phyloP scores from a whole-genome alignment of 2,888 invertebrate genomes.

The Petrolisthes cinctipes region DNA sequence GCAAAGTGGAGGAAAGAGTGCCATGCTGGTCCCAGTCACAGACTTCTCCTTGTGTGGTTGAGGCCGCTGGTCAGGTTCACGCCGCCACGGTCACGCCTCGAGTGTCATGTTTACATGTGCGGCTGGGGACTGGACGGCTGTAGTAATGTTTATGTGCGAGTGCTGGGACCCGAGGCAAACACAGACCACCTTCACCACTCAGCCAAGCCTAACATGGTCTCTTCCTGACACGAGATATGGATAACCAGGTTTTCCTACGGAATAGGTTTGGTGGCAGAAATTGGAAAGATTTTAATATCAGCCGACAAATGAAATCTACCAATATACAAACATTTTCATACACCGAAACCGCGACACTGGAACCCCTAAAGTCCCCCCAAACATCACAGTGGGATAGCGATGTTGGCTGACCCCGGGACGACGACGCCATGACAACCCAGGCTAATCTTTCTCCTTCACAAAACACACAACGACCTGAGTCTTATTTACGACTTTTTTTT shows the following conservation, averaged over 20 bases:
- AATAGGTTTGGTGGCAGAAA: too few species aligned
- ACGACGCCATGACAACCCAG: slow-evolving; percentile 5
- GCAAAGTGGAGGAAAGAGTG: slow-evolving; percentile 20
- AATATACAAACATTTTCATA: too few species aligned
- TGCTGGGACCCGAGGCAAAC: slow-evolving; percentile 16
- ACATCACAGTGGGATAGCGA: too few species aligned
- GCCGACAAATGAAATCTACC: too few species aligned
- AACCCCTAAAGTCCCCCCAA: too few species aligned
- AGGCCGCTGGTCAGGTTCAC: slow-evolving; percentile 34
- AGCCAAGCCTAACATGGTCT: too few species aligned
- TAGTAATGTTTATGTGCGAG: not conserved
- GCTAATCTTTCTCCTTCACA: slow-evolving; percentile 39
- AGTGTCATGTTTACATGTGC: slow-evolving; percentile 16
- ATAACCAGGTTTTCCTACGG: too few species aligned
- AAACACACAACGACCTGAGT: slow-evolving; percentile 38
- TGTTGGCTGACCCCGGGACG: too few species aligned
- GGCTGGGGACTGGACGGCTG: not conserved
- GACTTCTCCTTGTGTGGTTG: slow-evolving; percentile 20
- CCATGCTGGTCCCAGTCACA: slow-evolving; percentile 28
- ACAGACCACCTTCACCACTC: not conserved
- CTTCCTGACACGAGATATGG: too few species aligned
- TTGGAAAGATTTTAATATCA: too few species aligned
- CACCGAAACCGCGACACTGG: too few species aligned
- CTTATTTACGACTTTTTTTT: slow-evolving; percentile 38
- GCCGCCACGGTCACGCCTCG: slow-evolving; percentile 33